Conservation (phyloP, 1,140 invertebrate species). For the Cylas formicarius region DNA sequence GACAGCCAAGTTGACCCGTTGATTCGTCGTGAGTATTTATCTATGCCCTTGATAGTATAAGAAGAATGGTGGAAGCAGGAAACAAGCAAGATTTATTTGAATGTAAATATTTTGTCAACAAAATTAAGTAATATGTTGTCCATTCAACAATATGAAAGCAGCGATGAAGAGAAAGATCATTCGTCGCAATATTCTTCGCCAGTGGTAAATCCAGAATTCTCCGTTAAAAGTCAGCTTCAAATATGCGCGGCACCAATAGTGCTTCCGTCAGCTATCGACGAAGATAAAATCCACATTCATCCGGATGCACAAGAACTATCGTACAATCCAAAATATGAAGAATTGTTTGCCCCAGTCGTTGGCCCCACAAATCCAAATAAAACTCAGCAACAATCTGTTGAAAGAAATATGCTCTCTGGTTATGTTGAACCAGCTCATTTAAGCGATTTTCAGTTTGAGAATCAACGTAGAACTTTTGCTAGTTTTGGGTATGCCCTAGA, state of each 20-base stretch:
- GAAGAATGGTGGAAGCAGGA: no score
- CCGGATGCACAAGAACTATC: slow-evolving; percentile 70
- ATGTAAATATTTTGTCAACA: no score
- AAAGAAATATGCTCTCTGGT: slow-evolving; percentile 89
- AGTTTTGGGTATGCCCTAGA: slow-evolving; percentile 95
- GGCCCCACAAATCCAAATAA: slow-evolving; percentile 89
- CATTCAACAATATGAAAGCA: no score
- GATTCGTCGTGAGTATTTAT: no score
- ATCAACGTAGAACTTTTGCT: slow-evolving; percentile 89
- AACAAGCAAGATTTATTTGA: no score
- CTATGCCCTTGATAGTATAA: no score
- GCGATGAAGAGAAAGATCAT: slow-evolving; percentile 38
- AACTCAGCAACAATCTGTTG: slow-evolving; percentile 78
- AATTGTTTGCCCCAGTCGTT: slow-evolving; percentile 85
- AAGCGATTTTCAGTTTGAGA: slow-evolving; percentile 97
- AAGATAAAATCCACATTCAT: slow-evolving; percentile 58
- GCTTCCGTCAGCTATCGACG: slow-evolving; percentile 57
- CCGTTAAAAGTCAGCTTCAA: slow-evolving; percentile 48
- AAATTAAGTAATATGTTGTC: no score
- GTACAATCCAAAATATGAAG: slow-evolving; percentile 93
- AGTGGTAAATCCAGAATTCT: slow-evolving; percentile 24
- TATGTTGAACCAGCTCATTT: slow-evolving; percentile 93
- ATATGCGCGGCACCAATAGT: slow-evolving; percentile 75
- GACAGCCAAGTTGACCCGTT: no score
- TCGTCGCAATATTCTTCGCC: background rate